Percentiles rank a stretch among this genome's conserved stretches.
These are phyloP conservation scores for Axis porcinus DNA, from an alignment of 2,113 vertebrate genomes.

Conservation along the genomic window DNA sequence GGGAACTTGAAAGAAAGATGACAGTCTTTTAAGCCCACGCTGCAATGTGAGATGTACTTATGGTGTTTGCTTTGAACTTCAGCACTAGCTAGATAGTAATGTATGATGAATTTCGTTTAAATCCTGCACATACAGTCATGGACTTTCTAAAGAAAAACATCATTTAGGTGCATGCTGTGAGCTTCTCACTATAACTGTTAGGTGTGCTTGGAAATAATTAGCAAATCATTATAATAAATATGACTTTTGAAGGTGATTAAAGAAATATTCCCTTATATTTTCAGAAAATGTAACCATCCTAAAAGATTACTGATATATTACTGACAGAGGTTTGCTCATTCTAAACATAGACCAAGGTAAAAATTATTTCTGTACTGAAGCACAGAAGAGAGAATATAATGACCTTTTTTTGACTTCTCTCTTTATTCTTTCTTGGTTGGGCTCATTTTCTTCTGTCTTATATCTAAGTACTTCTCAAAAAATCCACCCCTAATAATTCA, in stretches of 20 bases:
- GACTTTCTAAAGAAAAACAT: slow-evolving; percentile 43
- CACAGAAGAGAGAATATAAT: slow-evolving; percentile 27
- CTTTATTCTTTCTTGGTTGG: slow-evolving; percentile 4
- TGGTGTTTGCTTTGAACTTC: background rate
- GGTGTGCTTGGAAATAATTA: slow-evolving; percentile 49
- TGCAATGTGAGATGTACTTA: background rate
- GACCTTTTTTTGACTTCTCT: background rate
- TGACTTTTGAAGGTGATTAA: slow-evolving; percentile 38
- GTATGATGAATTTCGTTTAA: background rate
- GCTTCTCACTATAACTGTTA: slow-evolving; percentile 18
- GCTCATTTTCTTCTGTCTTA: background rate
- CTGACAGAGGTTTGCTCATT: slow-evolving; percentile 30
- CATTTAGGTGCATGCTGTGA: slow-evolving; percentile 14
- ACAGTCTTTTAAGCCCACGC: background rate
- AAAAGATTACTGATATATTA: slow-evolving; percentile 35
- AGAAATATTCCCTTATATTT: slow-evolving; percentile 15
- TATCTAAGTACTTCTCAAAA: slow-evolving; percentile 30
- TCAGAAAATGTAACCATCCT: slow-evolving; percentile 10
- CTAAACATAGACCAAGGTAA: slow-evolving; percentile 57
- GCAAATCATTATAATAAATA: slow-evolving; percentile 53
- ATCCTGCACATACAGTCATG: background rate
- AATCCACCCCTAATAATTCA: slow-evolving; percentile 49
- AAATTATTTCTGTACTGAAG: slow-evolving; percentile 29
- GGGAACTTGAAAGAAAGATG: background rate
- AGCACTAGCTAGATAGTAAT: background rate